These are phyloP conservation scores for Oryzias celebensis DNA, from an alignment of 2,113 vertebrate genomes.

Conservation along the genomic window DNA sequence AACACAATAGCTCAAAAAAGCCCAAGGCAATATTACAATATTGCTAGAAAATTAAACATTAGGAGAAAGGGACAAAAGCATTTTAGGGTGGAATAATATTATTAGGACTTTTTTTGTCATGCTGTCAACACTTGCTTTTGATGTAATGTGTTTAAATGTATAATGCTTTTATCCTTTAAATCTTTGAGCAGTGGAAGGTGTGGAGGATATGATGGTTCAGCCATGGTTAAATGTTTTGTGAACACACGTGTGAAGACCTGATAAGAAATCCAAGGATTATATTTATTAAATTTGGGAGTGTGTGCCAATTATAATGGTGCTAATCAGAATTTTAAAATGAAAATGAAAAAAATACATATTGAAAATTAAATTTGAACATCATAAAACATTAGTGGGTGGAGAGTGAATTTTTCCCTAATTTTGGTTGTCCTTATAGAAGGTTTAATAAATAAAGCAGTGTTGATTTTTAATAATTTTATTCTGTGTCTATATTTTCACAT, in stretches of 20 bases:
- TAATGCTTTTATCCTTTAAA: conserved; percentile 69
- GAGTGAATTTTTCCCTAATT: too few relatives aligned
- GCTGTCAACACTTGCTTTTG: conserved; percentile 76
- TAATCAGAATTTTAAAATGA: too few relatives aligned
- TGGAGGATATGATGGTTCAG: conserved; percentile 37
- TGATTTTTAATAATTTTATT: background rate
- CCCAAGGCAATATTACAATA: conserved; percentile 75
- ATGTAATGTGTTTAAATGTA: conserved; percentile 77
- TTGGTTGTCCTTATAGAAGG: too few relatives aligned
- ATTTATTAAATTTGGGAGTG: too few relatives aligned
- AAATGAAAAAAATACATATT: too few relatives aligned
- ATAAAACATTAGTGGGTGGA: too few relatives aligned
- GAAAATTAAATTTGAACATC: too few relatives aligned
- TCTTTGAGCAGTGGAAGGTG: conserved; percentile 39
- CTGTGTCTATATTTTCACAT: background rate
- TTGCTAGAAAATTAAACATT: conserved; percentile 82
- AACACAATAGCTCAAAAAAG: conserved; percentile 75
- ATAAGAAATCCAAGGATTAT: background rate
- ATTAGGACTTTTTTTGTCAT: conserved; percentile 54
- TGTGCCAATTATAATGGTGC: too few relatives aligned
- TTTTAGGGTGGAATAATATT: conserved; percentile 74
- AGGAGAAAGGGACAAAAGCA: conserved; percentile 70
- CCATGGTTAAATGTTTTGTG: conserved; percentile 58
- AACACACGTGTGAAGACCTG: conserved; percentile 37
- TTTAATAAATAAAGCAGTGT: too few relatives aligned